These are phyloP conservation scores for Microcebus tavaratra DNA, from an alignment of 2,113 vertebrate species.

Conservation along the genomic window DNA sequence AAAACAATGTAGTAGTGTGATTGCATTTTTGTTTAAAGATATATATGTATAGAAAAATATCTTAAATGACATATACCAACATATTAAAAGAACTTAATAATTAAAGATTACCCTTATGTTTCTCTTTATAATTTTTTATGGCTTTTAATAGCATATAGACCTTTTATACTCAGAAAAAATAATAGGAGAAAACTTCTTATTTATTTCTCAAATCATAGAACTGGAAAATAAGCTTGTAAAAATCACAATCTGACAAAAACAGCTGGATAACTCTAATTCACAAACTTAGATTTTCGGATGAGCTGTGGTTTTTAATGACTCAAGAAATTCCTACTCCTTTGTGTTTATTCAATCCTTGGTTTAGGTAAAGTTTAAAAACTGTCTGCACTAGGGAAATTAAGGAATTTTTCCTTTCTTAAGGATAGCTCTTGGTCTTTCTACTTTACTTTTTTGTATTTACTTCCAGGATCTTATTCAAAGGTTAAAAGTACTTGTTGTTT, in stretches of 20 bases:
- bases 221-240: neutral
- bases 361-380: neutral
- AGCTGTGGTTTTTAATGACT: neutral
- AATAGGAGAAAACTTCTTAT: neutral
- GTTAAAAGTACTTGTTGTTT: neutral
- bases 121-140: neutral
- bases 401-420: neutral
- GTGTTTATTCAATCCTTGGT: neutral
- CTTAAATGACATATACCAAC: neutral
- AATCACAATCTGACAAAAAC: neutral
- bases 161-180: neutral
- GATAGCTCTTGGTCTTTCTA: neutral
- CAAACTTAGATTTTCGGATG: neutral
- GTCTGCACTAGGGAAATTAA: neutral
- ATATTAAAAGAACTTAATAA: neutral
- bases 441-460: neutral
- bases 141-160: neutral
- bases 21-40: neutral
- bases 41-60: neutral
- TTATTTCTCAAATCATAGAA: conserved; percentile 5
- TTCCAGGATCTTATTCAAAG: neutral
- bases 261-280: neutral
- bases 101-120: neutral
- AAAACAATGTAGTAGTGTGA: neutral
- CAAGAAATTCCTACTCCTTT: neutral